These are phyloP conservation scores for Prietella phreatophila DNA, from an alignment of 2,113 vertebrate genomes.

Conservation along the genomic window DNA sequence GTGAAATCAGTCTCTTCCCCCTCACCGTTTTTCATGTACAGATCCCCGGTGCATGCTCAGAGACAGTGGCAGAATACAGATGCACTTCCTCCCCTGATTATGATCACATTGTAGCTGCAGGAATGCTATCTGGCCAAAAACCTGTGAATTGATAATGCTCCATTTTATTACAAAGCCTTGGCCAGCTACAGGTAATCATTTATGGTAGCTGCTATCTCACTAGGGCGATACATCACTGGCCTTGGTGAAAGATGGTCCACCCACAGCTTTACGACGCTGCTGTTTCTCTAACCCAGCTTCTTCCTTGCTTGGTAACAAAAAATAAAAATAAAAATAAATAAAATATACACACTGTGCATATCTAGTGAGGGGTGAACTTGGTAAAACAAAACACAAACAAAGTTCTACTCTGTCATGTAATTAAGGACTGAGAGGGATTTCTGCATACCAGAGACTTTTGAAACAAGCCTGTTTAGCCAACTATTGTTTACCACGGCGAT, in stretches of 20 bases:
- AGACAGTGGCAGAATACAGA: conserved; percentile 53
- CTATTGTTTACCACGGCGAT: conserved; percentile 53
- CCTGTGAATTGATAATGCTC: conserved; percentile 84
- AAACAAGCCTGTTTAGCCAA: conserved; percentile 49
- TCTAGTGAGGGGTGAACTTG: conserved; percentile 20
- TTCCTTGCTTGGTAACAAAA: conserved; percentile 60
- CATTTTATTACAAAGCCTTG: conserved; percentile 87
- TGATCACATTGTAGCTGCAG: conserved; percentile 54
- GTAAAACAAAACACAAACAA: conserved; percentile 32
- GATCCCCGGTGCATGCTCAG: conserved; percentile 29
- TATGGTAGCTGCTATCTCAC: conserved; percentile 73
- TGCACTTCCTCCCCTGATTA: conserved; percentile 50
- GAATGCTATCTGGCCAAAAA: conserved; percentile 80
- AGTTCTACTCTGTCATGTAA: conserved; percentile 52
- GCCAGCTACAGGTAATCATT: conserved; percentile 82
- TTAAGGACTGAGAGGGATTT: conserved; percentile 51
- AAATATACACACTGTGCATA: conserved; percentile 49
- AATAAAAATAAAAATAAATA: conserved; percentile 2
- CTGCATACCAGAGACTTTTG: conserved; percentile 43
- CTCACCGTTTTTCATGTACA: conserved; percentile 11
- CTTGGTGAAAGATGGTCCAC: conserved; percentile 83
- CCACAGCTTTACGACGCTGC: conserved; percentile 63
- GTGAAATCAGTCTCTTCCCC: conserved; percentile 34
- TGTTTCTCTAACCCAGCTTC: conserved; percentile 73
- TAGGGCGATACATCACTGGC: conserved; percentile 75